phyloP scores from a whole-genome alignment of 2,888 invertebrate species.

The Drosophila emarginata region DNA sequence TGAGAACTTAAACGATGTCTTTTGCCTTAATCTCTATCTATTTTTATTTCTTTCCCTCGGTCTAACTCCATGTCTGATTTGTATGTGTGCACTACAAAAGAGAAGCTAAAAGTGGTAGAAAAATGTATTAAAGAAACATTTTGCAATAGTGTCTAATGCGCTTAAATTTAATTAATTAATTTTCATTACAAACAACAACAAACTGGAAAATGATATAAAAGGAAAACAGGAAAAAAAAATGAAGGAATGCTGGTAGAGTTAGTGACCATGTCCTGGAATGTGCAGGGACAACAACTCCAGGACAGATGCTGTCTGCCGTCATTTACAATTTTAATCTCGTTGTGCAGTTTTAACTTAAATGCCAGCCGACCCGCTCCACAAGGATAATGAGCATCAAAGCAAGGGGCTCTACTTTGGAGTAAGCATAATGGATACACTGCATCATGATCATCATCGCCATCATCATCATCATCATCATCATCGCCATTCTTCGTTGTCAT shows the following conservation, averaged over 20 bases:
- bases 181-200: constrained; percentile 67
- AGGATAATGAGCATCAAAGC: constrained; percentile 60
- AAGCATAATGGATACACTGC: constrained; percentile 34
- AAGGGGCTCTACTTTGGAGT: constrained; percentile 11
- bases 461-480: neutral
- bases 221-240: constrained; percentile 29
- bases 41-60: neutral
- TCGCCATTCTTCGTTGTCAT: neutral
- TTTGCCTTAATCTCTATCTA: neutral
- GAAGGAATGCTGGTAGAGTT: constrained; percentile 35
- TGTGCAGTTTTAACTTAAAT: constrained; percentile 74
- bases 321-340: constrained; percentile 77
- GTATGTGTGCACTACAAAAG: neutral
- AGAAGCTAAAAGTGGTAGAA: neutral
- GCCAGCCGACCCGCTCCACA: constrained; percentile 27
- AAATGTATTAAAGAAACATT: constrained; percentile 11
- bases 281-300: constrained; percentile 12
- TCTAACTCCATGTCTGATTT: neutral
- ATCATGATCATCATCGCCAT: neutral
- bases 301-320: constrained; percentile 43
- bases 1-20: neutral
- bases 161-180: constrained; percentile 72
- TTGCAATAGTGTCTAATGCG: constrained; percentile 52
- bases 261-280: constrained; percentile 19
- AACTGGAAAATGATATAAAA: constrained; percentile 46